phyloP scores from a whole-genome alignment of 2,888 invertebrate genomes.

The Thera obeliscata region DNA sequence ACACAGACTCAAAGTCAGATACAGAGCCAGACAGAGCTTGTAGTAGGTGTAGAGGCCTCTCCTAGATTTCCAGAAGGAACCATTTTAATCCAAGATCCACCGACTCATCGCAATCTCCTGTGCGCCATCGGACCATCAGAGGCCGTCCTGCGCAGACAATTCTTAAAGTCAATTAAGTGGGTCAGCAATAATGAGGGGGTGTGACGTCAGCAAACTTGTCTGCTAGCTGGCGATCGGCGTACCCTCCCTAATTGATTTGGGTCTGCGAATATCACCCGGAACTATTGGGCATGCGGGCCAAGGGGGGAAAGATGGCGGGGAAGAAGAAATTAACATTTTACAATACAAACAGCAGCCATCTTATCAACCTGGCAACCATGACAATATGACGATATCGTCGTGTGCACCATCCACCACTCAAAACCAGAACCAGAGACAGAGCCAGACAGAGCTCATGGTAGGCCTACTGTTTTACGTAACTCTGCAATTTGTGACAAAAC shows the following conservation, averaged over 20 bases:
- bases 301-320: constrained; percentile 12
- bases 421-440: no score
- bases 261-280: constrained; percentile 28
- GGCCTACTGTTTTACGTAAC: no score
- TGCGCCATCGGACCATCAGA: neutral
- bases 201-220: constrained; percentile 38
- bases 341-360: neutral
- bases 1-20: no score
- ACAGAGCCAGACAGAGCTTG: no score
- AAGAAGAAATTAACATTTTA: neutral
- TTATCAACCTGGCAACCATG: neutral
- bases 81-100: neutral
- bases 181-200: constrained; percentile 28
- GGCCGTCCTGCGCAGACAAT: constrained; percentile 16
- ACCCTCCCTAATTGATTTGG: constrained; percentile 38
- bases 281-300: constrained; percentile 17
- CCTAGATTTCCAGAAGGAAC: neutral
- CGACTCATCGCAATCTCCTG: neutral
- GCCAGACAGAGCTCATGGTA: no score
- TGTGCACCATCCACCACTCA: no score
- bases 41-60: neutral
- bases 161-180: constrained; percentile 37
- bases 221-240: constrained; percentile 29
- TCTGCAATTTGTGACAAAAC: no score
- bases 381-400: no score